phyloP scores from a whole-genome alignment of 1,140 invertebrate species.

The Mamestra configurata region DNA sequence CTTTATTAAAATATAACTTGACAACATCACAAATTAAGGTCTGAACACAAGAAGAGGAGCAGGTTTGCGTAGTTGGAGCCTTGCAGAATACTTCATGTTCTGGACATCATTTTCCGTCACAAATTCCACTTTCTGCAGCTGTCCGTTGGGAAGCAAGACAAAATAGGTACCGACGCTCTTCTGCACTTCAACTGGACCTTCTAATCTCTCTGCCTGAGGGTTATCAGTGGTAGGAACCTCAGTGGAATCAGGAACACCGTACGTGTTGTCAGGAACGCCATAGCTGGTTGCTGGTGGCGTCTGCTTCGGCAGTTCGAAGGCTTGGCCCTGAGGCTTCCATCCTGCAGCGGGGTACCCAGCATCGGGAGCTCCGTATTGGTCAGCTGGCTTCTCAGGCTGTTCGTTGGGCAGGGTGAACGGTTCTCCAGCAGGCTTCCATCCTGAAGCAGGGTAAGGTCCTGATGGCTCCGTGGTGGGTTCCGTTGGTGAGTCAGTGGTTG shows the following conservation, averaged over 20 bases:
- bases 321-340: slow-evolving; percentile 74
- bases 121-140: slow-evolving; percentile 76
- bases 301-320: slow-evolving; percentile 72
- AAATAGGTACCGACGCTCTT: slow-evolving; percentile 79
- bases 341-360: slow-evolving; percentile 77
- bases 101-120: slow-evolving; percentile 77
- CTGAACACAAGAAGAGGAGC: slow-evolving; percentile 73
- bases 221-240: slow-evolving; percentile 72
- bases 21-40: slow-evolving; percentile 59
- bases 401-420: slow-evolving; percentile 76
- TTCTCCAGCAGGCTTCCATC: slow-evolving; percentile 81
- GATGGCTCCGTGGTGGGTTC: slow-evolving; percentile 68
- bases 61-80: slow-evolving; percentile 68
- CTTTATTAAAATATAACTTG: slow-evolving; percentile 15
- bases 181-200: slow-evolving; percentile 77
- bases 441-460: slow-evolving; percentile 74
- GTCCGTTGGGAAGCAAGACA: slow-evolving; percentile 76
- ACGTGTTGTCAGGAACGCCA: slow-evolving; percentile 75
- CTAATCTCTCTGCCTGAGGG: slow-evolving; percentile 73
- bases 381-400: slow-evolving; percentile 53
- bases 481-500: slow-evolving; percentile 72
- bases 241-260: slow-evolving; percentile 67
- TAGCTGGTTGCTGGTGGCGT: slow-evolving; percentile 72
- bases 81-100: slow-evolving; percentile 79
- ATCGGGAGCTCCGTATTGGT: slow-evolving; percentile 71